phyloP scores from a whole-genome alignment of 2,113 vertebrate species.

The Tachysurus fulvidraco region DNA sequence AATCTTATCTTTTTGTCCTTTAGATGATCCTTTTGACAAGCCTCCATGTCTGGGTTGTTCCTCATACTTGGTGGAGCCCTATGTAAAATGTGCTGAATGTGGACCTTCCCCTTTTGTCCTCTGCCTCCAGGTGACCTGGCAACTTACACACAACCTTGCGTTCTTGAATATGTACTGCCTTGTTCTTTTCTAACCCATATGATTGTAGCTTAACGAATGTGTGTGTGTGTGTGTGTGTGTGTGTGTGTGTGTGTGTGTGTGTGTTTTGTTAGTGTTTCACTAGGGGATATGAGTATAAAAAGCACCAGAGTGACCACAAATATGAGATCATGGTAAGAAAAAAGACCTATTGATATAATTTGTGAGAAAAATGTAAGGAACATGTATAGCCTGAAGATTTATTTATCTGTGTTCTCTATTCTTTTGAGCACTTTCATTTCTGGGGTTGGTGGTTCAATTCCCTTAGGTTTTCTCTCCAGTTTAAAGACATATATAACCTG shows the following conservation, averaged over 20 bases:
- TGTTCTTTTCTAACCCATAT: neutral
- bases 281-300: slow-evolving; percentile 94
- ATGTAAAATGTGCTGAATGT: slow-evolving; percentile 96
- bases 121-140: slow-evolving; percentile 85
- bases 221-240: neutral
- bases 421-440: neutral
- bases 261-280: slow-evolving; percentile 88
- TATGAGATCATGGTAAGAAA: slow-evolving; percentile 96
- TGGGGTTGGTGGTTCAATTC: too few relatives aligned
- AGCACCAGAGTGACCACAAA: slow-evolving; percentile 94
- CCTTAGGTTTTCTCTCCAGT: too few relatives aligned
- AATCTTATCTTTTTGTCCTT: slow-evolving; percentile 4
- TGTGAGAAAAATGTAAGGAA: neutral
- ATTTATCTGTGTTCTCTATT: neutral
- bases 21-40: slow-evolving; percentile 92
- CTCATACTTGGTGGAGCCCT: slow-evolving; percentile 90
- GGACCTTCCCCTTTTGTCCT: slow-evolving; percentile 89
- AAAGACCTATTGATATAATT: neutral
- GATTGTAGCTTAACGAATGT: neutral
- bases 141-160: neutral
- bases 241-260: neutral
- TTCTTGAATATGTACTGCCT: neutral
- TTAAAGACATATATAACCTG: too few relatives aligned
- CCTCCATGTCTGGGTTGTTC: slow-evolving; percentile 93
- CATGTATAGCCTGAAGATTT: neutral